Percentiles rank a stretch among this genome's conserved stretches.
These are phyloP conservation scores for Neodiprion pinetum DNA, from an alignment of 1,140 invertebrate species.

Conservation along the genomic window DNA sequence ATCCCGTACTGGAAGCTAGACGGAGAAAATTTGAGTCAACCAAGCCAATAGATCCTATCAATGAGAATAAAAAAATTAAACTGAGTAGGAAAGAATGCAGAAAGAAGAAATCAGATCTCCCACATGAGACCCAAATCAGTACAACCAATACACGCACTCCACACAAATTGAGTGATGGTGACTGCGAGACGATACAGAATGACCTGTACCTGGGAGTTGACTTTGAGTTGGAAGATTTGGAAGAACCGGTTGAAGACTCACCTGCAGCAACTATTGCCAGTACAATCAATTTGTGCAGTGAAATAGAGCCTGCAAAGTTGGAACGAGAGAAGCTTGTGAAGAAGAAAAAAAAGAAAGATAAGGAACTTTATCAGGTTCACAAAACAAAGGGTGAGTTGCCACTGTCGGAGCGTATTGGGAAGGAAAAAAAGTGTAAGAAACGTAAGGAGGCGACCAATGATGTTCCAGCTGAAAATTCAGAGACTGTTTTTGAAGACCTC, in stretches of 20 bases:
- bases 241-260: conserved; percentile 35
- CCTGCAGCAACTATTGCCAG: conserved; percentile 22
- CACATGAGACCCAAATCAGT: conserved; percentile 25
- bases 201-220: conserved; percentile 37
- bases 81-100: conserved; percentile 44
- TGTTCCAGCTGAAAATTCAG: conserved; percentile 31
- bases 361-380: conserved; percentile 54
- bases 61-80: conserved; percentile 57
- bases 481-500: conserved; percentile 42
- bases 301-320: conserved; percentile 36
- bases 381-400: conserved; percentile 50
- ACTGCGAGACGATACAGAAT: conserved; percentile 28
- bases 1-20: conserved; percentile 53
- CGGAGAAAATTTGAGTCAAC: conserved; percentile 56
- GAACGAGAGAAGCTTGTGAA: conserved; percentile 42
- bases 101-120: conserved; percentile 20
- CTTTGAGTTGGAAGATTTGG: conserved; percentile 42
- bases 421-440: conserved; percentile 53
- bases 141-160: conserved; percentile 18
- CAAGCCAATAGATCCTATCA: conserved; percentile 45
- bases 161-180: conserved; percentile 25
- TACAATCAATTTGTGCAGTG: conserved; percentile 34
- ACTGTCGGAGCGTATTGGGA: conserved; percentile 49
- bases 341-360: conserved; percentile 56
- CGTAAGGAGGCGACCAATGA: conserved; percentile 35